Evolutionary conservation across 1,140 invertebrate genomes (phyloP), one percentile per base, ranked within the genome.

Genomic region (Sinonovacula constricta): DNA sequence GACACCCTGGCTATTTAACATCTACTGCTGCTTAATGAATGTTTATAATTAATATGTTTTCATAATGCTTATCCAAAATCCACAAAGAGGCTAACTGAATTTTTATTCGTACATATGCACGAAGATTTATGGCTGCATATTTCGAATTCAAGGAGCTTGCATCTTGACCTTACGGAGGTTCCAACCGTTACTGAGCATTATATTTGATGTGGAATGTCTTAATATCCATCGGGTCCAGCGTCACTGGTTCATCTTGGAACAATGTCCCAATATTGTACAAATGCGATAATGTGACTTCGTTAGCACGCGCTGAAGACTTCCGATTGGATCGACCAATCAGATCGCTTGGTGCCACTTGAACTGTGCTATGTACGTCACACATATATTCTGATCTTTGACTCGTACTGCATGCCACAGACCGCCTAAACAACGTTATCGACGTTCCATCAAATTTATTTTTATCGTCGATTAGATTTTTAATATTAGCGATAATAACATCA

Each of bases 151-250:
- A n/a, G n/a, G n/a, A n/a, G n/a, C n/a, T n/a, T n/a, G n/a, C n/a
- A n/a, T n/a, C n/a, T n/a, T n/a, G n/a, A n/a, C n/a, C n/a, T n/a
- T n/a, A n/a, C n/a, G n/a, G n/a, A n/a, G n/a, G n/a, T n/a, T n/a
- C n/a, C n/a, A n/a, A n/a, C n/a, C n/a, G n/a, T n/a, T n/a, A n/a
- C n/a, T n/a, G n/a, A n/a, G n/a, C n/a, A n/a, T n/a, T n/a, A n/a
- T 60, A 70, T 0, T 45, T 15, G 18, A 76, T 49, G 54, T 76
- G 63, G 63, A 76, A 76, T 67, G 72, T 76, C 31, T 67, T 66
- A 7, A 76, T 33, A 67, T 76, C 72, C 72, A 76, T 76, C 3
- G 72, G 62, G 22, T 39, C 14, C n/a, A 76, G 18, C n/a, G 24
- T n/a, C 3, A 74, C 26, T n/a, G 26, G 24, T 18, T 76, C 62